Conservation (phyloP, 2,888 invertebrate species). For the Quadroppia sp. region DNA sequence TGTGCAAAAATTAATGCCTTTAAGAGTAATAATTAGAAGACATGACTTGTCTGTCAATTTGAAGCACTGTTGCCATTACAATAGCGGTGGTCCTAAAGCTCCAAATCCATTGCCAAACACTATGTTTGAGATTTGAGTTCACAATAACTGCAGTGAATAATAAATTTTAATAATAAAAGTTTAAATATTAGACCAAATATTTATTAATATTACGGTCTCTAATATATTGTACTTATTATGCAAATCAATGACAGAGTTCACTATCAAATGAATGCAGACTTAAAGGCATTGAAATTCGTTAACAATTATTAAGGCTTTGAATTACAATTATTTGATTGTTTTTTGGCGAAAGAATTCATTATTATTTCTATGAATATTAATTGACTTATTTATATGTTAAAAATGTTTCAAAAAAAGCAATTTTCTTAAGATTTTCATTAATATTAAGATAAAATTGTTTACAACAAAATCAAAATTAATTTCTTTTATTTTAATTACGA, state of each 20-base stretch:
- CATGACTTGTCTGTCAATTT: conserved; percentile 1
- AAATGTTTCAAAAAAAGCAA: no score
- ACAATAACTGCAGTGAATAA: background rate
- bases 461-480: no score
- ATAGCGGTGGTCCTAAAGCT: background rate
- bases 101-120: conserved; percentile 3
- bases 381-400: no score
- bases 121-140: background rate
- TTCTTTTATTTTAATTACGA: no score
- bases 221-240: background rate
- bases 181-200: background rate
- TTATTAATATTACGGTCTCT: background rate
- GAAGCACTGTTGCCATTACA: background rate
- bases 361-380: background rate
- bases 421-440: no score
- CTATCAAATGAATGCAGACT: conserved; percentile 10
- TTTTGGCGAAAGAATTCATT: background rate
- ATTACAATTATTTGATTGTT: background rate
- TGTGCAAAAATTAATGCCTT: background rate
- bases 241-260: background rate
- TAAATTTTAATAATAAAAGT: conserved; percentile 12
- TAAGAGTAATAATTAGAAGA: background rate
- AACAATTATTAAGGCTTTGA: background rate
- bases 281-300: background rate
- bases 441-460: no score